Base-by-base conservation (phyloP, 2,113 vertebrate genomes). In the Ochotona curzoniae region DNA sequence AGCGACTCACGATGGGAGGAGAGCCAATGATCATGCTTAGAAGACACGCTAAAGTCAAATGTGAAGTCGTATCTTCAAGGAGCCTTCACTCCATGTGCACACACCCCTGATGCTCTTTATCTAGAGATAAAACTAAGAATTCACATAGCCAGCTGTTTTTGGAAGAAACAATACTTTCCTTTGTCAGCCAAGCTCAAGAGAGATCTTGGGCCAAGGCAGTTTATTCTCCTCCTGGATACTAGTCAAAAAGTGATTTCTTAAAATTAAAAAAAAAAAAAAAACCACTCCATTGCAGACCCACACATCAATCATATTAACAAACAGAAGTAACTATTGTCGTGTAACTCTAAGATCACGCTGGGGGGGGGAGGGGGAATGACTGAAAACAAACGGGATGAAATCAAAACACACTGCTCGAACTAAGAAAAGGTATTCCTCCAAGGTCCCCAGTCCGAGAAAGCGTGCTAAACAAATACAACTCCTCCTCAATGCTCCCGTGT, bases 251-350 rank as follows among this genome's bases (percentile, higher is more conserved):
- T 47, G 57, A 90, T 95, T 97, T 91, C 93, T 93, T 94, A 93
- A 96, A 93, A 44, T 44, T 44, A 44, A 44, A 44, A 44, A 44
- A 44, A 44, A 4, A 4, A 44, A 69, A 84, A 93, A 96, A 95
- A 86, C 92, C 86, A 87, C 94, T 93, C 96, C 96, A 85, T 84
- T 96, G 84, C 88, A 93, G 38, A 69, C 81, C 97, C 93, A 89
- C 94, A 83, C 81, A 93, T 69, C 91, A 93, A 83, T 93, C 96
- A 95, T 97, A 85, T 47, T 80, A 96, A 91, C 95, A 98, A 96
- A 98, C 96, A 97, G 90, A 93, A 96, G 63, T 87, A 95, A 96
- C 97, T 95, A 96, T 95, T 91, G 93, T 91, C 90, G 96, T 87
- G 89, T 93, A 97, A 96, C 32, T 86, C 38, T 44, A 44, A 44